Conservation (phyloP, 2,113 vertebrate genomes). For the Thamnophis sirtalis region DNA sequence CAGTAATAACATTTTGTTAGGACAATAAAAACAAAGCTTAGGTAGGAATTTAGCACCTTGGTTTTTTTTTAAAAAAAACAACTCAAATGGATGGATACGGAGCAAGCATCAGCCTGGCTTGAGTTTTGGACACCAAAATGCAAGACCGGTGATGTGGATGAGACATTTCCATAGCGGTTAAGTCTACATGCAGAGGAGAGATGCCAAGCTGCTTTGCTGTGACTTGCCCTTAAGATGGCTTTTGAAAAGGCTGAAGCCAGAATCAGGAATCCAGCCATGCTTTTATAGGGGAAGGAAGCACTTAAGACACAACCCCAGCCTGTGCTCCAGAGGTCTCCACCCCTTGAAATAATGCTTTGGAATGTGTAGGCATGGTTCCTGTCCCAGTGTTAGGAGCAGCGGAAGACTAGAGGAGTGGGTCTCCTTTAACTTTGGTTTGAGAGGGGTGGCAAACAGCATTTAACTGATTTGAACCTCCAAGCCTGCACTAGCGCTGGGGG, state of each 20-base stretch:
- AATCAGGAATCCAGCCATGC: neutral
- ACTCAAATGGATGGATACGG: neutral
- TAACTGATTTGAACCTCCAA: neutral
- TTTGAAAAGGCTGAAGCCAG: neutral
- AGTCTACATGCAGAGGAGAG: neutral
- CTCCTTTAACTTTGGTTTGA: neutral
- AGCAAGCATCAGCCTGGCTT: too few relatives aligned
- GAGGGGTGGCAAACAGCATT: neutral
- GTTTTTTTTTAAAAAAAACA: slow-evolving; percentile 40
- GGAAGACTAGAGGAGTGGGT: neutral
- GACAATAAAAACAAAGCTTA: slow-evolving; percentile 53
- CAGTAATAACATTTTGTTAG: slow-evolving; percentile 54
- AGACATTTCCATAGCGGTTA: neutral
- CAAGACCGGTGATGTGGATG: accelerated
- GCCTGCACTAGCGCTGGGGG: neutral
- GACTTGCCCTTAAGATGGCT: neutral
- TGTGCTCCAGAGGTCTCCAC: neutral
- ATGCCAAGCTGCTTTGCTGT: neutral
- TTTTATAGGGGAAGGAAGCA: neutral
- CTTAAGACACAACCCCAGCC: neutral
- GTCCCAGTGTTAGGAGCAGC: neutral
- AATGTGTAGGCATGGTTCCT: neutral
- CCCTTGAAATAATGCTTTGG: neutral
- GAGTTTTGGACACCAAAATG: slow-evolving; percentile 16
- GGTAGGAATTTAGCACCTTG: slow-evolving; percentile 62